phyloP scores from a whole-genome alignment of 2,113 vertebrate genomes.

The Pelmatolapia mariae region DNA sequence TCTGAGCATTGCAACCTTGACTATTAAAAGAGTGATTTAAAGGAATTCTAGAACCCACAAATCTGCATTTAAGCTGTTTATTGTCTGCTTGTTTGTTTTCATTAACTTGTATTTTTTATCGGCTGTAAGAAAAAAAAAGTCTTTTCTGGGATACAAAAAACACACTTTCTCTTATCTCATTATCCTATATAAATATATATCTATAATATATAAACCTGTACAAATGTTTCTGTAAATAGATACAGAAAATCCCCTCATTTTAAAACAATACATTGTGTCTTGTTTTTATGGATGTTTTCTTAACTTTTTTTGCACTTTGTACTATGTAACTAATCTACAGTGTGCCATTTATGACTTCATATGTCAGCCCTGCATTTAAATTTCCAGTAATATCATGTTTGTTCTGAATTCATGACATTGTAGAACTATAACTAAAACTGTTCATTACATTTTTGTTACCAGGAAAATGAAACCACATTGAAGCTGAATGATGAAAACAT shows the following conservation, averaged over 20 bases:
- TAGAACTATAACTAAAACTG: background rate
- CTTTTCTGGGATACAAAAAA: accelerated
- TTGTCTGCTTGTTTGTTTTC: background rate
- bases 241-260: background rate
- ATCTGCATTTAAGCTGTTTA: background rate
- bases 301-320: background rate
- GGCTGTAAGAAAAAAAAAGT: background rate
- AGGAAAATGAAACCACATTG: background rate
- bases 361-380: background rate
- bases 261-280: background rate
- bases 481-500: background rate
- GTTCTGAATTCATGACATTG: background rate
- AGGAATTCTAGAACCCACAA: background rate
- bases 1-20: background rate
- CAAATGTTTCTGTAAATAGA: background rate
- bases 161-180: no score
- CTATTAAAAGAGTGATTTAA: background rate
- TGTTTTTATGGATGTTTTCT: background rate
- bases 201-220: no score
- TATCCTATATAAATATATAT: no score
- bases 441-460: background rate
- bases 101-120: background rate
- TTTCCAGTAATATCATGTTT: background rate
- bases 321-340: background rate
- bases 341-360: background rate